Evolutionary conservation across 2,888 invertebrate genomes (phyloP).

Genomic region (Entomobrya multifasciata): DNA sequence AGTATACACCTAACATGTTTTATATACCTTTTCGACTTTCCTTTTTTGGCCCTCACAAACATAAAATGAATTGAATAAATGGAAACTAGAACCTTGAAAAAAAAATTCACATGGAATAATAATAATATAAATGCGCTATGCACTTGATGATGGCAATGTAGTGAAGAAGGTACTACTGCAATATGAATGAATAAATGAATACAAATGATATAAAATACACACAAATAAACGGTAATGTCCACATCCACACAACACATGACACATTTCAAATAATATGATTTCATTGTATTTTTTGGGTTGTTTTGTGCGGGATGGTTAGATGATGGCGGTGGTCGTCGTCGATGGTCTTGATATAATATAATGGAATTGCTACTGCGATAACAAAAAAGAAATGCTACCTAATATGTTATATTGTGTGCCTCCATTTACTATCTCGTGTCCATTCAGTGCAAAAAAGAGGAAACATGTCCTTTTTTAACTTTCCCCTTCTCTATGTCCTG

Average conservation of each 20-base stretch:
- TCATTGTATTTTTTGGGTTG: neutral
- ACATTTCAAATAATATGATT: constrained; percentile 5
- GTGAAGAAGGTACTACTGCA: too few species aligned
- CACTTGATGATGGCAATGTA: neutral
- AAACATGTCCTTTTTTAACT: neutral
- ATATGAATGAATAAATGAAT: neutral
- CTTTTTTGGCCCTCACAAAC: too few species aligned
- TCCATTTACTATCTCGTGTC: neutral
- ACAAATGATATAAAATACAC: too few species aligned
- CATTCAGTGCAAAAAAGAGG: neutral
- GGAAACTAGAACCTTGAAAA: constrained; percentile 26
- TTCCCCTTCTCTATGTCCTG: neutral
- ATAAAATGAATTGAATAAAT: constrained; percentile 1
- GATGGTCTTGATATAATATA: neutral
- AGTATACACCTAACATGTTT: too few species aligned
- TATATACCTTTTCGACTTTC: too few species aligned
- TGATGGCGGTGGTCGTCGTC: neutral
- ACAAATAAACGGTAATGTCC: too few species aligned
- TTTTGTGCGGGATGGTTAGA: constrained; percentile 1
- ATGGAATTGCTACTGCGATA: too few species aligned
- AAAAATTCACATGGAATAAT: neutral
- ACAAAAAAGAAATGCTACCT: too few species aligned
- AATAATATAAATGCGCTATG: neutral
- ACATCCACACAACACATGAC: neutral
- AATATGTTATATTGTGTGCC: neutral